Base-by-base conservation (phyloP, 2,113 vertebrate species). In the Apodemus speciosus region DNA sequence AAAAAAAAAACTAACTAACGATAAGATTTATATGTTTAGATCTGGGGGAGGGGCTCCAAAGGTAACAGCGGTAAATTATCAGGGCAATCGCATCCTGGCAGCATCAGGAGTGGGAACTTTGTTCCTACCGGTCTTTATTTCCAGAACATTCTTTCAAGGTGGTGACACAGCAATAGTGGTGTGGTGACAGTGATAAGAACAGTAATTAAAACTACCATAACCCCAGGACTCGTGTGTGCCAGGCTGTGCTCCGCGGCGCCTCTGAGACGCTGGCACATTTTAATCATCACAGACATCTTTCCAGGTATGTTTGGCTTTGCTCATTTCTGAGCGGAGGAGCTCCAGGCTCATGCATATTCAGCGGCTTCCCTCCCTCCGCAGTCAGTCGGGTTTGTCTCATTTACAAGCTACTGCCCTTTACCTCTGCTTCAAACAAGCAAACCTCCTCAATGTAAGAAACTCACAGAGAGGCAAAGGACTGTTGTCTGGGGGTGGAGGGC, bases 321-420 rank as follows among this genome's bases (percentile, higher is more conserved):
- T 92, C 49, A 71, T 87, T 87, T 92, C 66, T 92, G 92, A 89
- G 64, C 87, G 30, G 89, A 88, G 88, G 85, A 91, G 60, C 91
- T 88, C 32, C 46, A 89, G 62, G 15, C 14, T 81, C 75, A 88
- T 21, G 38, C 64, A 91, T 16, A 51, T 62, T 84, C 93, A 91
- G 66, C 38, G 62, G 81, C 60, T n/a, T n/a, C n/a, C n/a, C n/a
- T n/a, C n/a, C n/a, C 60, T 88, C 71, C 89, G 21, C 9, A 92
- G 91, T 71, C 30, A 89, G 91, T 66, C 40, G 64, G 46, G 38
- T 56, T 73, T 93, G 53, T 30, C 62, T 68, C n/a, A 53, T 88
- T 69, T 60, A 75, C 38, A 90, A 93, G 30, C 51, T 88, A 80
- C 20, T 8, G 11, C 73, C 81, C 87, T 81, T 66, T 73, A 92